Conservation (phyloP, 2,113 vertebrate species). For the Actenoides lindsayi region DNA sequence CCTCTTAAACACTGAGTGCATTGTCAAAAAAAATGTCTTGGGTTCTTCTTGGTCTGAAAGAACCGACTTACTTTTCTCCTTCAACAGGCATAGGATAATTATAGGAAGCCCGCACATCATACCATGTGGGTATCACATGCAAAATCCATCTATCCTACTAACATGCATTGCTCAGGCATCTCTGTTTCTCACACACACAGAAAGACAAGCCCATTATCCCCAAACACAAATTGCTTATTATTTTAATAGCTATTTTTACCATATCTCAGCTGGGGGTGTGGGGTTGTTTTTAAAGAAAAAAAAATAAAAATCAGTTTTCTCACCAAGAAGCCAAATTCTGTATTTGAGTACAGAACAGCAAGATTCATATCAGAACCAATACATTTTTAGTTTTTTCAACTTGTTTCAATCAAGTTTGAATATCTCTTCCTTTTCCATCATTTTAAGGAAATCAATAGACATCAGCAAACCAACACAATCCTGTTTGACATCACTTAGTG, state of each 20-base stretch:
- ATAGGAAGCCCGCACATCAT: background rate
- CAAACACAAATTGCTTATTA: background rate
- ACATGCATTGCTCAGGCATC: background rate
- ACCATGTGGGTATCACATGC: conserved; percentile 65
- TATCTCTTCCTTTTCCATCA: background rate
- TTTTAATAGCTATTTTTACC: conserved; percentile 31
- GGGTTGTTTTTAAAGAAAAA: background rate
- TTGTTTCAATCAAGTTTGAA: background rate
- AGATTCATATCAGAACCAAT: background rate
- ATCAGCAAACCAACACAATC: background rate
- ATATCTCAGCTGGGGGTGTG: background rate
- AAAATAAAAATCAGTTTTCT: background rate
- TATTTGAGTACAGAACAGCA: background rate
- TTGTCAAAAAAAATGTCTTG: conserved; percentile 30
- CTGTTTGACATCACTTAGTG: background rate
- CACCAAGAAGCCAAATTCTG: background rate
- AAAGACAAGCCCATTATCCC: background rate
- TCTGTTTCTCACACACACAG: background rate
- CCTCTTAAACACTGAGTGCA: conserved; percentile 27
- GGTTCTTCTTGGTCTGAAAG: conserved; percentile 19
- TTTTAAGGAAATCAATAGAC: background rate
- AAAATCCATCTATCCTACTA: background rate
- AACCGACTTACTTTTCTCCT: conserved; percentile 13
- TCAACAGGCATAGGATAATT: background rate
- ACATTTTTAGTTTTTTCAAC: background rate